Percentiles rank a stretch among this genome's conserved stretches.
Conservation (phyloP, 1,140 invertebrate species). For the Anastatus disparis region DNA sequence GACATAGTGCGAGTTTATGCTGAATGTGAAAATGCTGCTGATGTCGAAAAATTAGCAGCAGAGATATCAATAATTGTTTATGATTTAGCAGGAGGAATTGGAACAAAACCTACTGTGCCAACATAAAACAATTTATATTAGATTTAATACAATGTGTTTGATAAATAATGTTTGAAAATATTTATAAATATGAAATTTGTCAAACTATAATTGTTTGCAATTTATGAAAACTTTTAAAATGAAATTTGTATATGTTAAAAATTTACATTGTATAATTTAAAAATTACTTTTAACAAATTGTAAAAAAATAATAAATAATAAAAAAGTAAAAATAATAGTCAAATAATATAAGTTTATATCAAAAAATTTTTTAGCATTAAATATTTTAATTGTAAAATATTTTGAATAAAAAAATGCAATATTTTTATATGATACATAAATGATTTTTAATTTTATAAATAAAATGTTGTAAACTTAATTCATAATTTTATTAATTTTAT, state of each 20-base stretch:
- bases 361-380: not conserved
- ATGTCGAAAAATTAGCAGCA: slow-evolving; percentile 78
- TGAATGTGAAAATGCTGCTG: slow-evolving; percentile 84
- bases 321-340: not conserved
- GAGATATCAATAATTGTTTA: slow-evolving; percentile 82
- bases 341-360: not conserved
- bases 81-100: slow-evolving; percentile 80
- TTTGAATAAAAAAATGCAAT: not conserved
- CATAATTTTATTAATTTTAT: slow-evolving; percentile 3
- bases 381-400: not conserved
- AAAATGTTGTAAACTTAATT: slow-evolving; percentile 19
- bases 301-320: not conserved
- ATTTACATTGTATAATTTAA: not conserved
- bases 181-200: too few relatives aligned
- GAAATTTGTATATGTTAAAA: too few relatives aligned
- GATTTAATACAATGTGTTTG: not conserved
- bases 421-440: slow-evolving; percentile 2
- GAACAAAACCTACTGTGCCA: slow-evolving; percentile 51
- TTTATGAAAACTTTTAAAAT: not conserved
- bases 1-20: slow-evolving; percentile 96
- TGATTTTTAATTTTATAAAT: slow-evolving; percentile 24
- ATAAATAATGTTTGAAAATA: too few relatives aligned
- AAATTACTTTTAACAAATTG: not conserved
- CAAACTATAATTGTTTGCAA: too few relatives aligned
- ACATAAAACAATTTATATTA: not conserved